phyloP scores from a whole-genome alignment of 2,888 invertebrate species.

The Hydriomena furcata region DNA sequence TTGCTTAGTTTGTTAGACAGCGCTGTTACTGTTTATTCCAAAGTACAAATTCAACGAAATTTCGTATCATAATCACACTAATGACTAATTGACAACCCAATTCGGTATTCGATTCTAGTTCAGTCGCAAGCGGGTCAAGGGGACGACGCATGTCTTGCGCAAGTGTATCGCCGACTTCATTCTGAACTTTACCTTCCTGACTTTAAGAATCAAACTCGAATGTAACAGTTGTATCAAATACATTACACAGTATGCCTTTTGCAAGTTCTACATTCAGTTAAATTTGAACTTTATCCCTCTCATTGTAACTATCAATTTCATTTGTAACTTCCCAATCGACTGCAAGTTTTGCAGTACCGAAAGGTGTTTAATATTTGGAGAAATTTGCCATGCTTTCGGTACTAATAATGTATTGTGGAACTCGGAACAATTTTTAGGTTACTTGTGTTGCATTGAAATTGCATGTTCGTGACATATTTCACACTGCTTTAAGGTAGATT shows the following conservation, averaged over 20 bases:
- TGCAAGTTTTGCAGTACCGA: constrained; percentile 9
- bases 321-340: constrained; percentile 3
- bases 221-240: constrained; percentile 7
- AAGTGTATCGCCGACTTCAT: constrained; percentile 41
- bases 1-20: too few relatives aligned
- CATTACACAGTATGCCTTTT: constrained; percentile 17
- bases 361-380: constrained; percentile 2
- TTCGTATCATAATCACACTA: constrained; percentile 15
- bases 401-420: constrained; percentile 8
- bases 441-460: too few relatives aligned
- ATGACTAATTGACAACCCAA: constrained; percentile 49
- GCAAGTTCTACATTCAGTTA: constrained; percentile 14
- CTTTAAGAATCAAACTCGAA: constrained; percentile 19
- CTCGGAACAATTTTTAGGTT: too few relatives aligned
- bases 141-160: constrained; percentile 50
- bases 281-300: constrained; percentile 39
- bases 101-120: constrained; percentile 58
- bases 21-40: too few relatives aligned
- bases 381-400: constrained; percentile 13
- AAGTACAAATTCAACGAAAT: background rate
- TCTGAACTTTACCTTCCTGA: constrained; percentile 39
- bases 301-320: constrained; percentile 18
- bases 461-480: too few relatives aligned
- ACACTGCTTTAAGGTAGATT: too few relatives aligned
- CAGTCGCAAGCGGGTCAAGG: constrained; percentile 63